phyloP scores from a whole-genome alignment of 2,888 invertebrate genomes.

The Stenodera caucasica region DNA sequence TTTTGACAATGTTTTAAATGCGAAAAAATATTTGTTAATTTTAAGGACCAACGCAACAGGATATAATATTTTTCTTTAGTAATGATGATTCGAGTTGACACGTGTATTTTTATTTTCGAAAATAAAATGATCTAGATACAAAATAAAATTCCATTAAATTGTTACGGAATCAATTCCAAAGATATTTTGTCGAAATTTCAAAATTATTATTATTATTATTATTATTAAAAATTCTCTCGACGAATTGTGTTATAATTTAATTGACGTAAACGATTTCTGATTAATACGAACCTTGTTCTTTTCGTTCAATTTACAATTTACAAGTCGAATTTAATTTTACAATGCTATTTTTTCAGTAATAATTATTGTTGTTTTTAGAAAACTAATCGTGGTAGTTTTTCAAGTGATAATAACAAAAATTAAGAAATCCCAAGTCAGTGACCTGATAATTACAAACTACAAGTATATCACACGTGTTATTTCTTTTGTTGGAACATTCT shows the following conservation, averaged over 20 bases:
- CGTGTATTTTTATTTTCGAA: not conserved
- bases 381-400: not conserved
- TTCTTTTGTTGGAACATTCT: constrained; percentile 9
- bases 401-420: constrained; percentile 10
- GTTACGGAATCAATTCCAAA: not conserved
- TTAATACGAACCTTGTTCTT: not conserved
- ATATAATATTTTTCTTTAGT: not conserved
- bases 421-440: constrained; percentile 24
- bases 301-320: too few species aligned
- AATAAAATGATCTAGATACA: constrained; percentile 10
- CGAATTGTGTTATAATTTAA: too few species aligned
- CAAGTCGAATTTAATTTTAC: too few species aligned
- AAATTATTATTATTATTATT: too few species aligned
- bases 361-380: not conserved
- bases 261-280: not conserved
- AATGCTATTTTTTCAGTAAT: not conserved
- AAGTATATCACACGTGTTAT: constrained; percentile 22
- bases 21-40: not conserved
- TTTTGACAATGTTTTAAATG: not conserved
- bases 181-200: not conserved
- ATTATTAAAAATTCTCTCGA: too few species aligned
- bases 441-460: constrained; percentile 21
- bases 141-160: not conserved
- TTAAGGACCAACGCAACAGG: constrained; percentile 14
- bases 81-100: not conserved